phyloP scores from a whole-genome alignment of 2,113 vertebrate genomes.

The Maccullochella peelii region DNA sequence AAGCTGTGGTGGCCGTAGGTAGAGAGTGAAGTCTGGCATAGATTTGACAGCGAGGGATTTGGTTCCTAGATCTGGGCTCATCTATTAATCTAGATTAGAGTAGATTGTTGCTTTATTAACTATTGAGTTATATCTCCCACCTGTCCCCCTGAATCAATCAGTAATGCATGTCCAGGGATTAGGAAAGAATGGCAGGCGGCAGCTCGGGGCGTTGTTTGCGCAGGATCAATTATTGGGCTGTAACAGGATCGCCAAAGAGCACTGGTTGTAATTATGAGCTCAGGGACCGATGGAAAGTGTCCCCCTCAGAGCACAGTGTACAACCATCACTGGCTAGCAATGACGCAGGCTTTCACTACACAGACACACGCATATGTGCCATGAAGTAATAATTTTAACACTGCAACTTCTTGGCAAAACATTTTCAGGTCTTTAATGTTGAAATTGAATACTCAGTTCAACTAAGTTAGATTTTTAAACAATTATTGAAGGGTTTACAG shows the following conservation, averaged over 20 bases:
- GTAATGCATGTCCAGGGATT: slow-evolving; percentile 84
- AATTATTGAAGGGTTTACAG: neutral
- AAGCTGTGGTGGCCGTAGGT: slow-evolving; percentile 50
- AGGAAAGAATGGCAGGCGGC: slow-evolving; percentile 78
- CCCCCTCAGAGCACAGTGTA: slow-evolving; percentile 32
- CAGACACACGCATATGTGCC: neutral
- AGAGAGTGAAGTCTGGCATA: slow-evolving; percentile 43
- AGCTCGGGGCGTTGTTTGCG: slow-evolving; percentile 74
- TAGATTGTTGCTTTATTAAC: slow-evolving; percentile 86
- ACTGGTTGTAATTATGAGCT: slow-evolving; percentile 78
- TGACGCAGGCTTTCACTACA: slow-evolving; percentile 10
- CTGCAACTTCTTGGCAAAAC: slow-evolving; percentile 5
- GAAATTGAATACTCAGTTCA: neutral
- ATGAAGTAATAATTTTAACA: neutral
- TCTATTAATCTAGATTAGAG: slow-evolving; percentile 85
- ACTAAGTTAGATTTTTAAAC: neutral
- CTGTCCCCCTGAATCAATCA: slow-evolving; percentile 83
- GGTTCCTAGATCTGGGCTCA: slow-evolving; percentile 77
- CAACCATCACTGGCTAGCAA: slow-evolving; percentile 25
- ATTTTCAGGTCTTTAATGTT: neutral
- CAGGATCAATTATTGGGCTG: slow-evolving; percentile 82
- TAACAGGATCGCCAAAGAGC: slow-evolving; percentile 81
- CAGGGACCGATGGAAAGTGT: slow-evolving; percentile 70
- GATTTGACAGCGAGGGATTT: slow-evolving; percentile 71
- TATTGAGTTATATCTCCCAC: slow-evolving; percentile 84